Percentiles rank a stretch among this genome's conserved stretches.
phyloP scores from a whole-genome alignment of 2,797 vertebrate species.

The Lacerta agilis region DNA sequence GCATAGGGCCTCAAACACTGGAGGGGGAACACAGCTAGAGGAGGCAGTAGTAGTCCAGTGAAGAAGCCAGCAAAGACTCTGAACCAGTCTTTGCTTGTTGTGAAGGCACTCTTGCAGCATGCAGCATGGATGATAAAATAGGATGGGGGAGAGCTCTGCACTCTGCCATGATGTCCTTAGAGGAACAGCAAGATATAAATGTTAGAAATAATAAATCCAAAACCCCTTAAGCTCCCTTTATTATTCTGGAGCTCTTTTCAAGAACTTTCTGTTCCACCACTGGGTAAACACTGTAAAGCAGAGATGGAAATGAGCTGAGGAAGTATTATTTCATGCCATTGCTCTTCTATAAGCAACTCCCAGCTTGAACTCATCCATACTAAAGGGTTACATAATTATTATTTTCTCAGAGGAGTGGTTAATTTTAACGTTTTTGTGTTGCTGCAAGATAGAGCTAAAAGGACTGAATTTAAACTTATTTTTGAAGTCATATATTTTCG shows the following conservation, averaged over 20 bases:
- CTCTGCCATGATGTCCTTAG: neutral
- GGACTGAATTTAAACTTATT: slow-evolving; percentile 1
- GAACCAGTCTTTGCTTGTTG: neutral
- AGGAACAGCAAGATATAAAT: neutral
- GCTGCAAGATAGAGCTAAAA: neutral
- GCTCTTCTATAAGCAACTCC: neutral
- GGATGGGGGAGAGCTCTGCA: neutral
- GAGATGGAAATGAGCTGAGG: neutral
- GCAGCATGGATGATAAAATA: neutral
- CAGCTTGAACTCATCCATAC: neutral
- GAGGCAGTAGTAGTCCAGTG: neutral
- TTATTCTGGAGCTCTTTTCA: neutral
- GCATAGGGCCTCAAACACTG: neutral
- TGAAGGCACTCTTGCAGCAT: neutral
- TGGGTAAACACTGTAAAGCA: neutral
- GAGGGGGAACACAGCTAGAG: neutral
- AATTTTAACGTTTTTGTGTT: neutral
- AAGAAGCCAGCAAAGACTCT: neutral
- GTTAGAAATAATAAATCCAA: neutral
- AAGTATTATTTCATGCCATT: neutral
- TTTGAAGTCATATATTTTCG: slow-evolving; percentile 45
- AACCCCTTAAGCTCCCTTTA: neutral
- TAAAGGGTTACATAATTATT: neutral
- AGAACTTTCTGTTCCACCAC: neutral
- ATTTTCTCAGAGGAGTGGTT: neutral